A percentile compares a stretch with the other conserved stretches of the same genome.
Conservation (phyloP, 2,888 invertebrate genomes). For the Noctua janthe region DNA sequence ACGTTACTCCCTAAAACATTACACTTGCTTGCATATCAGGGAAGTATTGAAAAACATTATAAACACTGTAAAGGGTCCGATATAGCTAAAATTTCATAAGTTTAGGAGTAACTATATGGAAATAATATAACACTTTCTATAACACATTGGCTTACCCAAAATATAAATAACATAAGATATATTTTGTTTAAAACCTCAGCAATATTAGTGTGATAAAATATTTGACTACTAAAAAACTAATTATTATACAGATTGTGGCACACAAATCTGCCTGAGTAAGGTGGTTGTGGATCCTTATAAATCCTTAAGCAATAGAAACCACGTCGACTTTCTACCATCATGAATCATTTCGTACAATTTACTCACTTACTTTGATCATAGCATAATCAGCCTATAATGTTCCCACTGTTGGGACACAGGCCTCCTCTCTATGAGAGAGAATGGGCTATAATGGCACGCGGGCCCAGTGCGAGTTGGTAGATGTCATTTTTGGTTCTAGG, state of each 20-base stretch:
- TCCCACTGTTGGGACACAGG: too few relatives aligned
- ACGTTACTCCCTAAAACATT: constrained; percentile 39
- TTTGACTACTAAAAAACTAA: constrained; percentile 30
- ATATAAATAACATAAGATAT: constrained; percentile 49
- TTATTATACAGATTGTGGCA: neutral
- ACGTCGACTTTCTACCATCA: neutral
- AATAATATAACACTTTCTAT: constrained; percentile 41
- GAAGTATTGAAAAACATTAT: constrained; percentile 40
- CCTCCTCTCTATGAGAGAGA: too few relatives aligned
- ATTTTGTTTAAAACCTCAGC: constrained; percentile 47
- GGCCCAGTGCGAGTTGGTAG: too few relatives aligned
- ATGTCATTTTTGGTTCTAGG: too few relatives aligned
- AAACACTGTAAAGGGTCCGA: constrained; percentile 52
- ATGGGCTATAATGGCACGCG: too few relatives aligned
- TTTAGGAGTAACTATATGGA: constrained; percentile 50
- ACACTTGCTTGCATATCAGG: constrained; percentile 57
- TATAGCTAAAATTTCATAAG: constrained; percentile 45
- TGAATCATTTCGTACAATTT: neutral
- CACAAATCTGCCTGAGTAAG: constrained; percentile 15
- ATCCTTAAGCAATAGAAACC: neutral
- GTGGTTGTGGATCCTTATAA: neutral
- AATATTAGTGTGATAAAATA: constrained; percentile 44
- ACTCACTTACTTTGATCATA: neutral
- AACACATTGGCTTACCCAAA: constrained; percentile 40
- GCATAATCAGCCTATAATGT: too few relatives aligned